These are phyloP conservation scores for Teinopalpus imperialis DNA, from an alignment of 2,888 invertebrate species.

Conservation along the genomic window DNA sequence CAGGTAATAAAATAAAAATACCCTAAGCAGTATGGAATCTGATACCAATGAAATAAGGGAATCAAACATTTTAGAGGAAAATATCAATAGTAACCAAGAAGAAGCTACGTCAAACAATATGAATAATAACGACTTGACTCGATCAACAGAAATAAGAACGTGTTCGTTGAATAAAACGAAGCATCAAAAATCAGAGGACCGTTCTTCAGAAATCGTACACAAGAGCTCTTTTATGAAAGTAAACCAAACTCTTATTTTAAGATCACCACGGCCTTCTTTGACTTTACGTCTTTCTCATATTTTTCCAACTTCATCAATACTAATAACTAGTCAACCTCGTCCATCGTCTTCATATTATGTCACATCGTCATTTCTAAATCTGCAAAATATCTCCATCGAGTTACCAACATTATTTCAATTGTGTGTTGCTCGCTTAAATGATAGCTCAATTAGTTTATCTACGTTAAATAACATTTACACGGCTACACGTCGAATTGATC, in stretches of 20 bases:
- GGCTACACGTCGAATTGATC: slow-evolving; percentile 27
- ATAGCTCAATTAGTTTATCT: slow-evolving; percentile 40
- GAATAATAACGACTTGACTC: not conserved
- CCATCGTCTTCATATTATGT: slow-evolving; percentile 10
- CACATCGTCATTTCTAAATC: slow-evolving; percentile 30
- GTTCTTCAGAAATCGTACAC: not conserved
- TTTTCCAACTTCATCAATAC: not conserved
- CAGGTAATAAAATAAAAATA: no score
- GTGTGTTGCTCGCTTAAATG: slow-evolving; percentile 58
- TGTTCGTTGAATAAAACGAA: not conserved
- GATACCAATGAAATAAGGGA: not conserved
- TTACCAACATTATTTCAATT: slow-evolving; percentile 57
- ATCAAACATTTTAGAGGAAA: slow-evolving; percentile 1
- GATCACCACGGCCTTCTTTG: slow-evolving; percentile 1
- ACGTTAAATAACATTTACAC: slow-evolving; percentile 1
- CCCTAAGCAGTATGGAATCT: slow-evolving; percentile 10
- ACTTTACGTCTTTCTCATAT: slow-evolving; percentile 7
- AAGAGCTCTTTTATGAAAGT: not conserved
- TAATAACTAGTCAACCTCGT: slow-evolving; percentile 33
- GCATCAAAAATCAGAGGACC: slow-evolving; percentile 1
- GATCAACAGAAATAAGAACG: not conserved
- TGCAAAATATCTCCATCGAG: slow-evolving; percentile 40
- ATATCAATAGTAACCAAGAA: not conserved
- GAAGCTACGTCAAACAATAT: not conserved
- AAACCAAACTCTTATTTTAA: not conserved